Evolutionary conservation across 2,797 vertebrate species (phyloP).

Genomic region (Sardinella longiceps): DNA sequence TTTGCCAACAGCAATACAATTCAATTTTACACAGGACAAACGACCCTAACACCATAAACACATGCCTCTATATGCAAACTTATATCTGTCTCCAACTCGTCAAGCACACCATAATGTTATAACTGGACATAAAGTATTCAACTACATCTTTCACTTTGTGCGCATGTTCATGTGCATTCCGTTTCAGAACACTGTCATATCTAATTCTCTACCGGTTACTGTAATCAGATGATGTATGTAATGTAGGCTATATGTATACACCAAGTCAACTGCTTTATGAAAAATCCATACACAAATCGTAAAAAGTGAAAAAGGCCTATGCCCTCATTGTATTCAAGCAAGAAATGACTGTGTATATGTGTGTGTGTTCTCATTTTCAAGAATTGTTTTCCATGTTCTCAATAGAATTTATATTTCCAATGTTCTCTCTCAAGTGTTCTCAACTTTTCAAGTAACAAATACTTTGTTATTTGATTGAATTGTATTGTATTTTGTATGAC

Average conservation of each 20-base stretch:
- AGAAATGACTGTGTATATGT: background rate
- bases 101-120: slow-evolving; percentile 8
- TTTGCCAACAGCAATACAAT: slow-evolving; percentile 21
- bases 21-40: slow-evolving; percentile 18
- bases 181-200: background rate
- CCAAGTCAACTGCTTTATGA: background rate
- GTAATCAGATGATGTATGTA: background rate
- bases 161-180: background rate
- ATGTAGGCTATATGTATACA: background rate
- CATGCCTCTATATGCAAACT: slow-evolving; percentile 25
- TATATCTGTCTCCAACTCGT: background rate
- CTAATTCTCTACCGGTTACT: background rate
- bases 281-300: background rate
- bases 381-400: slow-evolving; percentile 24
- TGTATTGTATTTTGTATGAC: background rate
- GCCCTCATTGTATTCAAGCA: background rate
- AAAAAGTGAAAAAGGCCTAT: background rate
- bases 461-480: background rate
- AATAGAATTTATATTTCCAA: slow-evolving; percentile 36
- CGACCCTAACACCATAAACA: slow-evolving; percentile 21
- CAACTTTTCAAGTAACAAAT: too few relatives aligned
- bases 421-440: slow-evolving; percentile 22
- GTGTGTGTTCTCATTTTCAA: background rate
- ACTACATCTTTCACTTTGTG: background rate
- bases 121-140: slow-evolving; percentile 11